Conservation (phyloP, 2,888 invertebrate species). For the Adineta ricciae region DNA sequence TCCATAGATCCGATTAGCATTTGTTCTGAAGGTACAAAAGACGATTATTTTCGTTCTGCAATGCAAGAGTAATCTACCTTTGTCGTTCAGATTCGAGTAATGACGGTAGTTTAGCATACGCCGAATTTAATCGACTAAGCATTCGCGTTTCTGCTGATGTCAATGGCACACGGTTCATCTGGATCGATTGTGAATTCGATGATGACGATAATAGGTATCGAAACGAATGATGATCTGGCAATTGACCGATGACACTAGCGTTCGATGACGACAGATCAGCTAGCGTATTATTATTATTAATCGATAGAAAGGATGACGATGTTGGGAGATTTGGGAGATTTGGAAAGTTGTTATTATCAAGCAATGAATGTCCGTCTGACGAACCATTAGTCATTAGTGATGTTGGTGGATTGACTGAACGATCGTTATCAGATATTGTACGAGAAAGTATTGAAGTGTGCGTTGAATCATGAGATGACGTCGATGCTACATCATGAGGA, state of each 20-base stretch:
- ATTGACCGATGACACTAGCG: background rate
- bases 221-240: background rate
- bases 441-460: background rate
- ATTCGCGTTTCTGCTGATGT: background rate
- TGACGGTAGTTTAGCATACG: constrained; percentile 2
- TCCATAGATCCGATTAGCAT: background rate
- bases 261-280: background rate
- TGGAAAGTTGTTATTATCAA: background rate
- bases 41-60: background rate
- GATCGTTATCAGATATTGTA: background rate
- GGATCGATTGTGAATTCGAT: background rate
- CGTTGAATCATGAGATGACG: background rate
- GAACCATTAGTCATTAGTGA: constrained; percentile 3
- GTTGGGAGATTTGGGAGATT: background rate
- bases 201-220: background rate
- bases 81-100: constrained; percentile 19
- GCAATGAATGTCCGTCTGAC: background rate
- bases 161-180: background rate
- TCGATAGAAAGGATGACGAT: background rate
- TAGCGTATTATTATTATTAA: no score
- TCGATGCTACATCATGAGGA: background rate
- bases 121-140: background rate
- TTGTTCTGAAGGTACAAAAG: background rate
- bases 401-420: background rate
- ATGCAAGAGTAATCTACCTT: background rate